A percentile compares a stretch with the other conserved stretches of the same genome.
Evolutionary conservation across 2,888 invertebrate species (phyloP).

Genomic region (Eupithecia insigniata): DNA sequence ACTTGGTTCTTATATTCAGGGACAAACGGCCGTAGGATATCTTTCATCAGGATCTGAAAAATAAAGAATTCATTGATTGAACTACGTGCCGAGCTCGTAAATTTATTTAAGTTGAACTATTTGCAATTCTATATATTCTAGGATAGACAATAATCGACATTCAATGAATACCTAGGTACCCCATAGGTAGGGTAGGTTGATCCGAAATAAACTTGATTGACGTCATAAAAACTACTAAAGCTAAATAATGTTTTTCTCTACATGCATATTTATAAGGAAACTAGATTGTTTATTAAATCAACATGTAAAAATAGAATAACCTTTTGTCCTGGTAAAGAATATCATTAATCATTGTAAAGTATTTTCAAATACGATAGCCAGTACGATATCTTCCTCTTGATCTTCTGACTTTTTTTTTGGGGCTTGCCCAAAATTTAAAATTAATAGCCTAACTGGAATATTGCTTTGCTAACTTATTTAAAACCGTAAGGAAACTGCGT

Average conservation of each 20-base stretch:
- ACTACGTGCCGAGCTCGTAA: not conserved
- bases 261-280: not conserved
- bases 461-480: not conserved
- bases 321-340: not conserved
- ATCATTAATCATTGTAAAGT: not conserved
- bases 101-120: not conserved
- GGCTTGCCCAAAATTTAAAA: not conserved
- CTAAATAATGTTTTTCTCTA: not conserved
- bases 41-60: constrained; percentile 90
- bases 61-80: constrained; percentile 36
- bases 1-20: constrained; percentile 96
- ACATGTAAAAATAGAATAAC: not conserved
- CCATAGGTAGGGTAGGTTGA: no score
- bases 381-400: not conserved
- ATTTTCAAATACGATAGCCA: not conserved
- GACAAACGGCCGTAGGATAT: constrained; percentile 93
- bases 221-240: not conserved
- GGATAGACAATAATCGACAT: not conserved
- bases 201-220: constrained; percentile 13
- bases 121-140: not conserved
- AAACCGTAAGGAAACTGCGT: not conserved
- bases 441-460: not conserved
- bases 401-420: not conserved
- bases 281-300: not conserved
- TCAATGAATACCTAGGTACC: no score